Conservation (phyloP, 2,888 invertebrate genomes). For the Cantharis rustica region DNA sequence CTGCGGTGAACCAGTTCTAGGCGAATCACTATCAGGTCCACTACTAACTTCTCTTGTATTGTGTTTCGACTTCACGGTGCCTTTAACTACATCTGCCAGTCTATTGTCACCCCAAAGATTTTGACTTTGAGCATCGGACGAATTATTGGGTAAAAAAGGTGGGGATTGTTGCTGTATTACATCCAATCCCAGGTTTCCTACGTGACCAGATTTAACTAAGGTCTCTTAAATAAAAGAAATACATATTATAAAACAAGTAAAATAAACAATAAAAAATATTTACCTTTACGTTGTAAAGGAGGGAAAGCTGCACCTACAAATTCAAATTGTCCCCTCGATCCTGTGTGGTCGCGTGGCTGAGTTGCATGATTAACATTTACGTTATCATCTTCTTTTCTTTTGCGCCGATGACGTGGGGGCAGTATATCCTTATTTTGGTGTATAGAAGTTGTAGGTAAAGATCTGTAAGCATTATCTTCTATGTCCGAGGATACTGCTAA, state of each 20-base stretch:
- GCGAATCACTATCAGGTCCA: conserved; percentile 47
- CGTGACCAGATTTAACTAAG: conserved; percentile 34
- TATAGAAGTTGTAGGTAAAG: conserved; percentile 20
- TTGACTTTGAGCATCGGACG: conserved; percentile 40
- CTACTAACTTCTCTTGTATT: conserved; percentile 49
- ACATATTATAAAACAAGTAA: conserved; percentile 36
- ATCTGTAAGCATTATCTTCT: conserved; percentile 27
- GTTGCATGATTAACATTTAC: conserved; percentile 18
- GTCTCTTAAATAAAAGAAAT: conserved; percentile 34
- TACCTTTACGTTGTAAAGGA: conserved; percentile 69
- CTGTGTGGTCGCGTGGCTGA: conserved; percentile 44
- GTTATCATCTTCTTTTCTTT: conserved; percentile 52
- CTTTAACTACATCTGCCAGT: conserved; percentile 80
- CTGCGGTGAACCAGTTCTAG: conserved; percentile 50
- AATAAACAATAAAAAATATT: conserved; percentile 31
- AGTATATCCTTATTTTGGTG: conserved; percentile 51
- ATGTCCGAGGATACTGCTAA: conserved; percentile 15
- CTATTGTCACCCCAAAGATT: conserved; percentile 63
- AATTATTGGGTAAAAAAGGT: conserved; percentile 40
- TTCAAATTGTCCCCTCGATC: conserved; percentile 69
- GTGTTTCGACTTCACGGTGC: conserved; percentile 66
- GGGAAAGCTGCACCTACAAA: conserved; percentile 80
- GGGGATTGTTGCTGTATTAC: conserved; percentile 35
- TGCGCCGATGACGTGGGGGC: conserved; percentile 56
- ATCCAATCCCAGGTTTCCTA: conserved; percentile 47